These are phyloP conservation scores for Pyrochroa serraticornis DNA, from an alignment of 2,888 invertebrate species.

Conservation along the genomic window DNA sequence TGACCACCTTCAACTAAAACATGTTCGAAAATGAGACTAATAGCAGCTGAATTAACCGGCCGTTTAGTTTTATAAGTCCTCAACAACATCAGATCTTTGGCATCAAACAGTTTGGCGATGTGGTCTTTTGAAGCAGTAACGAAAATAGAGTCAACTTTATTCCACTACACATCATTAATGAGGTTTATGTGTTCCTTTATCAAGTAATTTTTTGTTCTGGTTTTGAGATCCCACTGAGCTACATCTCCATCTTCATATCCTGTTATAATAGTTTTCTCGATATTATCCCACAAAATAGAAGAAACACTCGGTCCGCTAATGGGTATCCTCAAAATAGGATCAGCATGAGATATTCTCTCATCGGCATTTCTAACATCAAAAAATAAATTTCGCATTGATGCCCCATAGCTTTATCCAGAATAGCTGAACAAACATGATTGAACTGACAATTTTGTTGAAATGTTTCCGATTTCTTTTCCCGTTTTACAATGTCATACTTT, in stretches of 20 bases:
- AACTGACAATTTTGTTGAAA: constrained; percentile 85
- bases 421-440: constrained; percentile 92
- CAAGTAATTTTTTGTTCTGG: constrained; percentile 79
- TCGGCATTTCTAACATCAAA: constrained; percentile 80
- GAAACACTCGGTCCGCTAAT: constrained; percentile 86
- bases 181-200: constrained; percentile 82
- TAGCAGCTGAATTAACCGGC: constrained; percentile 97
- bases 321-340: constrained; percentile 79
- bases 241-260: constrained; percentile 96
- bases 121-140: constrained; percentile 97
- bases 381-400: constrained; percentile 90
- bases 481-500: constrained; percentile 92
- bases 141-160: constrained; percentile 92
- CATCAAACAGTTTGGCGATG: constrained; percentile 94
- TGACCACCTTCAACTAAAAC: constrained; percentile 98
- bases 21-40: constrained; percentile 94
- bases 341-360: constrained; percentile 69
- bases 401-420: constrained; percentile 91
- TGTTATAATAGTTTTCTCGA: constrained; percentile 90
- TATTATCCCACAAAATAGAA: constrained; percentile 90
- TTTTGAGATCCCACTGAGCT: constrained; percentile 91
- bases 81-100: constrained; percentile 80
- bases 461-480: constrained; percentile 77
- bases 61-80: constrained; percentile 98
- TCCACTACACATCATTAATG: constrained; percentile 96